Percentiles rank a stretch among this genome's conserved stretches.
Conservation (phyloP, 2,888 invertebrate species). For the Agriotes lineatus region DNA sequence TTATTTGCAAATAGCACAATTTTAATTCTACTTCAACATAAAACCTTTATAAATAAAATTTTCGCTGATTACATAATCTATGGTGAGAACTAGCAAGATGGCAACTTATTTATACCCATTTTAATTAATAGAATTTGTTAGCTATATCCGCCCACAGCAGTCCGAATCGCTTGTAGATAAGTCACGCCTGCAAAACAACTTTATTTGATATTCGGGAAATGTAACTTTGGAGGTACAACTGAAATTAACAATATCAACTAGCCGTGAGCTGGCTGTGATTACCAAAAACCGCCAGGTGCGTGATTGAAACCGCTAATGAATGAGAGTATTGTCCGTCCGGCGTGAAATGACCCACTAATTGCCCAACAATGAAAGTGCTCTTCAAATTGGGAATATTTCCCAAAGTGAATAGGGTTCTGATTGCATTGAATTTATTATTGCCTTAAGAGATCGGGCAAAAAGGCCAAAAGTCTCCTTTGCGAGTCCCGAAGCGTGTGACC, state of each 20-base stretch:
- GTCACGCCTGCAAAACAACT: too few species aligned
- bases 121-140: too few species aligned
- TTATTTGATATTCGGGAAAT: too few species aligned
- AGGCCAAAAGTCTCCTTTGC: background rate
- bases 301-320: constrained; percentile 60
- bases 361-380: constrained; percentile 63
- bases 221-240: too few species aligned
- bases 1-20: too few species aligned
- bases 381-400: constrained; percentile 61
- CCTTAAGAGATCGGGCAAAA: constrained; percentile 12
- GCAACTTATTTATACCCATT: too few species aligned
- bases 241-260: constrained; percentile 26
- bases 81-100: too few species aligned
- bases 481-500: background rate
- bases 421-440: constrained; percentile 57
- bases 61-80: too few species aligned
- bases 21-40: too few species aligned
- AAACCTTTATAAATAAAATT: too few species aligned
- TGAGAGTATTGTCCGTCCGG: constrained; percentile 62
- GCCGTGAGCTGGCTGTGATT: constrained; percentile 23
- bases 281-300: constrained; percentile 42
- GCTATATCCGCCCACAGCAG: too few species aligned
- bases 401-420: constrained; percentile 61
- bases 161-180: too few species aligned
- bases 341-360: constrained; percentile 66